These are phyloP conservation scores for Lasioglossum malachurum DNA, from an alignment of 2,888 invertebrate genomes.

Conservation along the genomic window DNA sequence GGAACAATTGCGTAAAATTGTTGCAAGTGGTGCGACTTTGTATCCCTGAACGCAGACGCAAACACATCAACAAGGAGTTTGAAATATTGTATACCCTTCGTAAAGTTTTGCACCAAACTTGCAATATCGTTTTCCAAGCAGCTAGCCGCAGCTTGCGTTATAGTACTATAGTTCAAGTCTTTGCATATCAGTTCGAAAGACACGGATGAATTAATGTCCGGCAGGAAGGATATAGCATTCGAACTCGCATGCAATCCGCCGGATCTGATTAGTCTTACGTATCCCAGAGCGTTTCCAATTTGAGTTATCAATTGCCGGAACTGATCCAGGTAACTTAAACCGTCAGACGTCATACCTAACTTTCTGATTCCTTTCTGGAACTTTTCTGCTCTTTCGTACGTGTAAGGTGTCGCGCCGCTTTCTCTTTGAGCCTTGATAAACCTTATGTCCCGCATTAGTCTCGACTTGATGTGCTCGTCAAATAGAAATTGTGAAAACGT, in stretches of 20 bases:
- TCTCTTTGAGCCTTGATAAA: constrained; percentile 89
- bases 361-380: constrained; percentile 96
- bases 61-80: constrained; percentile 97
- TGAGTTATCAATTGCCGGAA: constrained; percentile 97
- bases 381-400: constrained; percentile 96
- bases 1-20: constrained; percentile 98
- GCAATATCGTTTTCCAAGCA: constrained; percentile 92
- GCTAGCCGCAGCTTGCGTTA: constrained; percentile 89
- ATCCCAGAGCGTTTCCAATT: constrained; percentile 98
- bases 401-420: constrained; percentile 90
- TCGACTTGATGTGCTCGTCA: constrained; percentile 98
- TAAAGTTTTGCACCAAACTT: constrained; percentile 93
- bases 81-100: constrained; percentile 95
- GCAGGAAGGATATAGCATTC: constrained; percentile 95
- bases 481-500: constrained; percentile 98
- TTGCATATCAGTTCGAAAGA: constrained; percentile 89
- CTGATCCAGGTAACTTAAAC: constrained; percentile 95
- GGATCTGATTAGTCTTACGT: constrained; percentile 96
- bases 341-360: constrained; percentile 92
- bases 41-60: constrained; percentile 93
- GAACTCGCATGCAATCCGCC: constrained; percentile 97
- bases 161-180: constrained; percentile 87
- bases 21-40: constrained; percentile 94
- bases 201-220: constrained; percentile 89
- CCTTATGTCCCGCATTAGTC: constrained; percentile 94